These are phyloP conservation scores for Hydra vulgaris DNA, from an alignment of 30 jellyfish, hydroid and myxozoan species.

Conservation along the genomic window DNA sequence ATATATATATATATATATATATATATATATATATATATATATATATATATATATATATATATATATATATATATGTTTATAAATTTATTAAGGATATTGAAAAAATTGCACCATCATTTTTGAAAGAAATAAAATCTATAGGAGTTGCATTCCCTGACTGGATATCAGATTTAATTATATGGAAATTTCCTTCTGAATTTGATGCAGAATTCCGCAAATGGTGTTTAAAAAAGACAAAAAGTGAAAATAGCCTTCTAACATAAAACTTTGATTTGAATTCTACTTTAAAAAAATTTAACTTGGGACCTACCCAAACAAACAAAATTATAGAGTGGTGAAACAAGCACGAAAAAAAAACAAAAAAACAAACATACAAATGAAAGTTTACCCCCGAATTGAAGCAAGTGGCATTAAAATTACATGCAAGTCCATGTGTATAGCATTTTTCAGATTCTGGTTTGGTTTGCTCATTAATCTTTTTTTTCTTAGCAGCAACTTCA, in stretches of 20 bases:
- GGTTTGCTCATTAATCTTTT: not conserved
- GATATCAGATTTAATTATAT: not conserved
- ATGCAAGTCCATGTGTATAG: conserved; percentile 15
- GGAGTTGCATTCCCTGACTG: conserved; percentile 19
- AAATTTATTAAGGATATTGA: conserved; percentile 9
- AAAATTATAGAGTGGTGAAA: not conserved
- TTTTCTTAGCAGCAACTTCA: conserved; percentile 2
- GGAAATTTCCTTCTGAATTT: not conserved
- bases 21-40: too few relatives aligned
- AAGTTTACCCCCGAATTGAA: conserved; percentile 1
- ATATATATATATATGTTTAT: too few relatives aligned
- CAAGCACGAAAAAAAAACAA: not conserved
- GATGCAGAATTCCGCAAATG: conserved; percentile 2
- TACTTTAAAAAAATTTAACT: too few relatives aligned
- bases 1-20: too few relatives aligned
- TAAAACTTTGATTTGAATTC: too few relatives aligned
- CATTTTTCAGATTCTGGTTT: conserved; percentile 17
- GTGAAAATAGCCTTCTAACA: too few relatives aligned
- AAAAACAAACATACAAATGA: not conserved
- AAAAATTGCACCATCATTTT: not conserved
- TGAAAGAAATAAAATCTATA: not conserved
- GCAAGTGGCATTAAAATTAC: conserved; percentile 21
- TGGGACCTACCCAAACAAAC: not conserved
- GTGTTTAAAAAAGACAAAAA: not conserved
- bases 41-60: too few relatives aligned